Evolutionary conservation across 2,113 vertebrate species (phyloP), one percentile per base, ranked within the genome.

Genomic region (Bujurquina vittata): DNA sequence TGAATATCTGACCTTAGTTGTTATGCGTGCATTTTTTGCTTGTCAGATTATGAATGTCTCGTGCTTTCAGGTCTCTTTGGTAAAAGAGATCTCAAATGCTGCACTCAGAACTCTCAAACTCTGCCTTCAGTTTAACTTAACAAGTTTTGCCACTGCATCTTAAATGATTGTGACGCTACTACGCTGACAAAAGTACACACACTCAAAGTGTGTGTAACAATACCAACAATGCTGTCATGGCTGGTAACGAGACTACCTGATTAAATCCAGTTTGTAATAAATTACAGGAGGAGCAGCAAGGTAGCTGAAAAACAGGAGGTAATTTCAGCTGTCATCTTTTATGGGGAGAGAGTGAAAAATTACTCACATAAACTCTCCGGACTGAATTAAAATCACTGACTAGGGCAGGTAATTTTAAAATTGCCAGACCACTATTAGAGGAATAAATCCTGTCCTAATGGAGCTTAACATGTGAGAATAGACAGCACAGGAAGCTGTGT

Each of bases 301-400:
- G 22, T 59, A 22, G 46, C 61, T 37, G 55, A 60, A 75, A 49
- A 60, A 14, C 22, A 54, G 17, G 22, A 73, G 0, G 56, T 8
- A 49, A 79, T 57, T 65, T 75, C 60, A 33, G 20, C 49, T 75
- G 26, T 57, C n/a, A 74, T 33, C 31, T 49, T 75, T 65, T 57
- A 59, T 57, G 52, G 18, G 12, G 11, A 33, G 76, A 63, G 23
- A 52, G 35, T 40, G 43, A 84, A 75, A 46, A 79, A 75, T 84
- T 31, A 63, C 57, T 69, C 23, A 11, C 40, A 60, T 58, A 72
- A 69, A 54, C 75, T 61, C 59, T 75, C 73, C 40, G 22, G 60
- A 57, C 52, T 79, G 65, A 59, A 78, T 84, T 60, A 73, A 60
- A 84, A 77, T 61, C 33, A 73, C 75, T 73, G 49, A 54, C 56